Conservation (phyloP, 2,797 vertebrate genomes). For the Phrynocephalus vlangalii region DNA sequence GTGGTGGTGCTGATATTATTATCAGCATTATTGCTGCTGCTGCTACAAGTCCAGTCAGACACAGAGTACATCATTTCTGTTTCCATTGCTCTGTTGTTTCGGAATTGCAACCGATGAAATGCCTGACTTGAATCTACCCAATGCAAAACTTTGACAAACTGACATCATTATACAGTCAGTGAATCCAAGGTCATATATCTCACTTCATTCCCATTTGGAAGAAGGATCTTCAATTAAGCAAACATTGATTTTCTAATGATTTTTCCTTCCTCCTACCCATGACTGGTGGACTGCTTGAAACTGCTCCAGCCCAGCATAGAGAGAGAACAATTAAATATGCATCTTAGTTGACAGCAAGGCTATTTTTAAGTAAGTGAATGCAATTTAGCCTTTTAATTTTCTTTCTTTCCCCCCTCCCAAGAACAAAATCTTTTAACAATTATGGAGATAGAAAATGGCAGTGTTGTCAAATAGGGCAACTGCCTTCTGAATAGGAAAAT, state of each 20-base stretch:
- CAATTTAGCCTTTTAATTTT: constrained; percentile 55
- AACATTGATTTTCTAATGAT: constrained; percentile 81
- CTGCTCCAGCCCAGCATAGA: constrained; percentile 61
- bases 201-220: constrained; percentile 70
- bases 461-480: constrained; percentile 26
- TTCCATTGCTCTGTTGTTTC: rapidly evolving
- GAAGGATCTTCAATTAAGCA: constrained; percentile 79
- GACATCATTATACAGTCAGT: constrained; percentile 49
- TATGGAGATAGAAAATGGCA: constrained; percentile 35
- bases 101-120: not conserved
- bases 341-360: constrained; percentile 52
- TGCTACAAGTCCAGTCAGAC: no score
- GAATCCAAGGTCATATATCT: constrained; percentile 70
- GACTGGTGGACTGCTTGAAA: constrained; percentile 71
- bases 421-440: constrained; percentile 38
- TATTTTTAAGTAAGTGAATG: constrained; percentile 60
- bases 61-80: not conserved
- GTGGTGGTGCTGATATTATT: not conserved
- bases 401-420: constrained; percentile 10
- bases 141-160: constrained; percentile 52
- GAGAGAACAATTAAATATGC: constrained; percentile 68
- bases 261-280: constrained; percentile 54
- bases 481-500: constrained; percentile 7
- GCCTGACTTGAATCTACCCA: constrained; percentile 16
- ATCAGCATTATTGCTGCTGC: not conserved